Conservation (phyloP, 2,888 invertebrate species). For the Macrophya annulata region DNA sequence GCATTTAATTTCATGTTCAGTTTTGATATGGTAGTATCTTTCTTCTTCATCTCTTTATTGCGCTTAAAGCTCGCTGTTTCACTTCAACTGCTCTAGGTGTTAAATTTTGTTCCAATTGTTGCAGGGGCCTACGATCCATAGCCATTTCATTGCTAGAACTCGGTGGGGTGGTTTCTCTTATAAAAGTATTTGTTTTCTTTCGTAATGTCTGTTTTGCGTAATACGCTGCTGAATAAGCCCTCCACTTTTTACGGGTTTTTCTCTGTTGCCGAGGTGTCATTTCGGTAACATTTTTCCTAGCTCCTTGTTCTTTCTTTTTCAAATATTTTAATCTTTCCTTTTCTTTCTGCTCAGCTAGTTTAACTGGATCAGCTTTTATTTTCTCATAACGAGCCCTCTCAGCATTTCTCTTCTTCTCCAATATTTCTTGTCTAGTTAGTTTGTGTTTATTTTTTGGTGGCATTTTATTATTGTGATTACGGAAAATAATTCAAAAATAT, state of each 20-base stretch:
- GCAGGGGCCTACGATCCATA: not conserved
- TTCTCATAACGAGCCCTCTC: not conserved
- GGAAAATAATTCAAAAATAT: not conserved
- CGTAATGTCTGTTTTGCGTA: not conserved
- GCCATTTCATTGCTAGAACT: not conserved
- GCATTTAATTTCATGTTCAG: not conserved
- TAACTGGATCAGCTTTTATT: not conserved
- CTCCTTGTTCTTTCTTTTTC: conserved; percentile 23
- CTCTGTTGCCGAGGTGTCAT: not conserved
- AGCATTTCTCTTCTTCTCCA: conserved; percentile 31
- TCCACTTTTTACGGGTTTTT: not conserved
- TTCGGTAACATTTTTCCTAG: not conserved
- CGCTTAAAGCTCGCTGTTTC: not conserved
- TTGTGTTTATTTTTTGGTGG: not conserved
- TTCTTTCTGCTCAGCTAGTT: conserved; percentile 6
- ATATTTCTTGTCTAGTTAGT: conserved; percentile 4
- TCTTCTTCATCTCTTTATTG: not conserved
- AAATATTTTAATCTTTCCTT: conserved; percentile 21
- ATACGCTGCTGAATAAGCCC: not conserved
- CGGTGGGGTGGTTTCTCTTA: not conserved
- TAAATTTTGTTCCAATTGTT: not conserved
- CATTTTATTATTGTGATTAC: not conserved
- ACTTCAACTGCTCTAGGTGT: not conserved
- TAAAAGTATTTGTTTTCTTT: not conserved
- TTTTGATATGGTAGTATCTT: not conserved